phyloP scores from a whole-genome alignment of 2,797 vertebrate species.

The Lycodopsis pacificus region DNA sequence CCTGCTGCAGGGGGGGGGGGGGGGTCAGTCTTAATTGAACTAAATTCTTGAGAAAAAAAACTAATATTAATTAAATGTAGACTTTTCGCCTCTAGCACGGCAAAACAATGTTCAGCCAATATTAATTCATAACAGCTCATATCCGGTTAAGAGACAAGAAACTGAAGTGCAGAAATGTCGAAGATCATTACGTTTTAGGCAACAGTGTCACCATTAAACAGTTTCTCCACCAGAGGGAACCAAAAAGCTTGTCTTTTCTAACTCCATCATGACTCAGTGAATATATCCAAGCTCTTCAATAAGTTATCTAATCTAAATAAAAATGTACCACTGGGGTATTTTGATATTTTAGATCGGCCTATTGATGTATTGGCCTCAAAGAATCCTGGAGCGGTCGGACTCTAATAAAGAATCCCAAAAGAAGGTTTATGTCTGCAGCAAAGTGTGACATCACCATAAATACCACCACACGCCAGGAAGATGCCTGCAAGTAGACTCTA shows the following conservation, averaged over 20 bases:
- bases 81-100: not conserved
- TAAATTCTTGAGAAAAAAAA: not conserved
- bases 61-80: not conserved
- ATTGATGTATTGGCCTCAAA: not conserved
- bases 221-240: conserved; percentile 37
- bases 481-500: not conserved
- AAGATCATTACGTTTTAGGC: not conserved
- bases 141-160: not conserved
- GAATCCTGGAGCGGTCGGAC: not conserved
- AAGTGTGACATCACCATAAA: not conserved
- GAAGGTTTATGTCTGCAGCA: not conserved
- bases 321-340: not conserved
- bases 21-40: not conserved
- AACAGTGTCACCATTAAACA: not conserved
- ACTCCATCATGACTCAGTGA: not conserved
- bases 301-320: not conserved
- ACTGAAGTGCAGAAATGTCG: not conserved
- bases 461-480: not conserved
- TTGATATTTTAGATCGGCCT: not conserved
- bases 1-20: no score
- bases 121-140: not conserved
- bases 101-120: not conserved
- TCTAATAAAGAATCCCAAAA: not conserved
- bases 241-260: not conserved
- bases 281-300: not conserved